Evolutionary conservation across 2,888 invertebrate species (phyloP).

Genomic region (Apodemia hepburni): DNA sequence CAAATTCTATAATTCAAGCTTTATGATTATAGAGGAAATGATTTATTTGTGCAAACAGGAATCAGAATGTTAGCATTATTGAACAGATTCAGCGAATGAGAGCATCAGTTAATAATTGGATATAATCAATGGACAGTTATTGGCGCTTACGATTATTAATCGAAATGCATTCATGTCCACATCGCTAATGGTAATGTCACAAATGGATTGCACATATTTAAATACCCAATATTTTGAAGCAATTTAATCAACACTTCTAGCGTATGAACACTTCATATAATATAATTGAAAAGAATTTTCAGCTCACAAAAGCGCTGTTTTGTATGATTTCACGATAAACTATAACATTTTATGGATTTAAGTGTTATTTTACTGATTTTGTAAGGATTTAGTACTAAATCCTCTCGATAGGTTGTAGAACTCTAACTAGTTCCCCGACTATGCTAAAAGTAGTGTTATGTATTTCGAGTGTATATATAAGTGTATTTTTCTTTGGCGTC

Average conservation of each 20-base stretch:
- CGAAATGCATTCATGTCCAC: slow-evolving; percentile 49
- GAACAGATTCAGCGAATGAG: slow-evolving; percentile 29
- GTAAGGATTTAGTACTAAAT: too few species aligned
- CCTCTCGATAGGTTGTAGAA: too few species aligned
- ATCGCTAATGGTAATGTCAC: slow-evolving; percentile 46
- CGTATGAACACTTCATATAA: not conserved
- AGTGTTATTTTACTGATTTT: too few species aligned
- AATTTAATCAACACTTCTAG: slow-evolving; percentile 1
- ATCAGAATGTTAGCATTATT: slow-evolving; percentile 14
- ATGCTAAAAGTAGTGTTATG: too few species aligned
- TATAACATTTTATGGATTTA: too few species aligned
- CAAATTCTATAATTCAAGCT: not conserved
- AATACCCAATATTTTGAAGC: not conserved
- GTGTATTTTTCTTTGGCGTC: too few species aligned
- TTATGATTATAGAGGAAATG: not conserved
- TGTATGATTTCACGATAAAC: too few species aligned
- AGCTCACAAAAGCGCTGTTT: too few species aligned
- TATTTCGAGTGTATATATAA: too few species aligned
- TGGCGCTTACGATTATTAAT: slow-evolving; percentile 44
- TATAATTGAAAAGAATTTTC: not conserved
- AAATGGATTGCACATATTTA: slow-evolving; percentile 33
- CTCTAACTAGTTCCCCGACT: too few species aligned
- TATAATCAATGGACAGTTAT: slow-evolving; percentile 42
- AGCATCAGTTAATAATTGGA: slow-evolving; percentile 36
- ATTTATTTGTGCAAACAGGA: not conserved